Evolutionary conservation across 2,113 vertebrate genomes (phyloP).

Genomic region (Bubalus kerabau): DNA sequence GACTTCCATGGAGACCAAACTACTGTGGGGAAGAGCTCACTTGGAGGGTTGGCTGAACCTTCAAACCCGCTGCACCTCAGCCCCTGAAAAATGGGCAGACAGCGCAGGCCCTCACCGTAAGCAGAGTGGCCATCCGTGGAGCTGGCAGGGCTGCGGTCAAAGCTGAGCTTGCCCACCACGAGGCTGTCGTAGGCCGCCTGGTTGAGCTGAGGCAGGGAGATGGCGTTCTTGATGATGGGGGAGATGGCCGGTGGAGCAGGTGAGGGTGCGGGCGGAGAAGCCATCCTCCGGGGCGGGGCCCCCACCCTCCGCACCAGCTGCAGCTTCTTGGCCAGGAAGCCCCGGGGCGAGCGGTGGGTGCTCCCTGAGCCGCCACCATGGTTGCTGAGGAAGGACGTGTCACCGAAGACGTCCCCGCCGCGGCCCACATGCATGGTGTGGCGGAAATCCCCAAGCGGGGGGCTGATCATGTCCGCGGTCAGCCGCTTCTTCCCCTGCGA

Average conservation of each 20-base stretch:
- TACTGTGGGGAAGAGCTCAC: not conserved
- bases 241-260: slow-evolving; percentile 87
- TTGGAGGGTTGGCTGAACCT: not conserved
- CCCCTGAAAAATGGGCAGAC: fast-evolving
- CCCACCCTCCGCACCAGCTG: slow-evolving; percentile 85
- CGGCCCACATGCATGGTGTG: slow-evolving; percentile 98
- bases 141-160: slow-evolving; percentile 82
- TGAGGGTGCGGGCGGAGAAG: slow-evolving; percentile 75
- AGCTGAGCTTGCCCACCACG: slow-evolving; percentile 80
- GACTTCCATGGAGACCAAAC: not conserved
- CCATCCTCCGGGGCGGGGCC: slow-evolving; percentile 65
- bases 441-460: slow-evolving; percentile 92
- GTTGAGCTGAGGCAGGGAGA: slow-evolving; percentile 92
- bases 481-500: slow-evolving; percentile 90
- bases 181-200: slow-evolving; percentile 79
- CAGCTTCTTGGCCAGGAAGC: slow-evolving; percentile 89
- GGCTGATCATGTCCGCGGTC: slow-evolving; percentile 96
- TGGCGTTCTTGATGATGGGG: slow-evolving; percentile 95
- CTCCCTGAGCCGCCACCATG: slow-evolving; percentile 79
- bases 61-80: not conserved
- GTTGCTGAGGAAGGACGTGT: slow-evolving; percentile 97
- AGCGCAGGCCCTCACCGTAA: slow-evolving; percentile 84
- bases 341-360: slow-evolving; percentile 79
- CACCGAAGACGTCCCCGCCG: slow-evolving; percentile 93
- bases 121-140: slow-evolving; percentile 82